A percentile compares a stretch with the other conserved stretches of the same genome.
Conservation (phyloP, 2,113 vertebrate species). For the Morphnarchus princeps region DNA sequence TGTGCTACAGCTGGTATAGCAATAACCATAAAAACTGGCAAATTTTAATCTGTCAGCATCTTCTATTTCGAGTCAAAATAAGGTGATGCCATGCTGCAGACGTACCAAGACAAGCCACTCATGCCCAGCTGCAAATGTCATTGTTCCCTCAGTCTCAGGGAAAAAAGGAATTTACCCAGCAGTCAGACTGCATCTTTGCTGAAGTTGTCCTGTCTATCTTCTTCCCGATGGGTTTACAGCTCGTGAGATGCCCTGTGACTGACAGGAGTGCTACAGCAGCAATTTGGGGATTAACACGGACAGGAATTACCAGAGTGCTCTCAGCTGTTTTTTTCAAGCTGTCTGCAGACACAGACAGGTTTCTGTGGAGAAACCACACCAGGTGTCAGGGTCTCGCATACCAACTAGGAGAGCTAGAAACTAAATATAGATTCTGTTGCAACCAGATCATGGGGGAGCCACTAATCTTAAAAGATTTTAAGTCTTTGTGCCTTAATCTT, state of each 20-base stretch:
- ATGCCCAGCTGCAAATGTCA: not conserved
- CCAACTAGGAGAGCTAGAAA: not conserved
- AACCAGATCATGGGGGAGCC: not conserved
- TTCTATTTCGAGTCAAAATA: not conserved
- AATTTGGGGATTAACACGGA: not conserved
- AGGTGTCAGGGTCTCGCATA: not conserved
- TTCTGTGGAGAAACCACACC: not conserved
- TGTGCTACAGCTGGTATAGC: not conserved
- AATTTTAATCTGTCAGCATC: not conserved
- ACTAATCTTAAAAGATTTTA: not conserved
- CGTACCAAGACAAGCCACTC: not conserved
- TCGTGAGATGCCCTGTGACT: not conserved
- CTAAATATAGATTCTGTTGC: not conserved
- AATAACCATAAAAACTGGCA: not conserved
- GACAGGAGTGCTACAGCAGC: not conserved
- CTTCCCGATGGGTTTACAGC: rapidly evolving
- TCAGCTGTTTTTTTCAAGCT: not conserved
- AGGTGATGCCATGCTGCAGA: not conserved
- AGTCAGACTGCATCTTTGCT: not conserved
- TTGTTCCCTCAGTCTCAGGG: not conserved
- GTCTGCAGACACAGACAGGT: not conserved
- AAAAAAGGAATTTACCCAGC: not conserved
- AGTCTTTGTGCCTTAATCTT: not conserved
- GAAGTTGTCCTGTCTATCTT: not conserved
- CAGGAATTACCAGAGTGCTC: not conserved